Conservation (phyloP, 92 coral and sea anemone species). For the Paramuricea clavata region DNA sequence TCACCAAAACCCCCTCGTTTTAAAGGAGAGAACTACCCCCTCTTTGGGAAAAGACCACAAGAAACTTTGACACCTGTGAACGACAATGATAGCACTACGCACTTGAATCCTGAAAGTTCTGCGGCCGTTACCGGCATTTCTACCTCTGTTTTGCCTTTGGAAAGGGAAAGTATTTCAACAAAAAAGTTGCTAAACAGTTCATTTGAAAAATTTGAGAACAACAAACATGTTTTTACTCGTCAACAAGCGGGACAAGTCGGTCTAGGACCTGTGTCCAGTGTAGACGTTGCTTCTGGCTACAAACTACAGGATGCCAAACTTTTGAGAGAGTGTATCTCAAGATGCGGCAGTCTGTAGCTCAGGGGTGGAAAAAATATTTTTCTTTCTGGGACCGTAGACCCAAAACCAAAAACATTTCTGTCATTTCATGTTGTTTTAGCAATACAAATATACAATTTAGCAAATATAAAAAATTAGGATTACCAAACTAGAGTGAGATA, state of each 20-base stretch:
- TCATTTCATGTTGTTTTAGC: no score
- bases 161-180: conserved; percentile 2
- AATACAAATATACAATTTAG: no score
- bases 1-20: conserved; percentile 15
- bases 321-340: conserved; percentile 60
- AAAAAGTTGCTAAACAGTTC: conserved; percentile 66
- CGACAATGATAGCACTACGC: conserved; percentile 52
- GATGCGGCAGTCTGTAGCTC: conserved; percentile 68
- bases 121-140: not conserved
- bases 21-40: not conserved
- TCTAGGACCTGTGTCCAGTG: not conserved
- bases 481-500: no score
- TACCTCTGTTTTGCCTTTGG: conserved; percentile 7
- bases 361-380: no score
- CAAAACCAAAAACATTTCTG: no score
- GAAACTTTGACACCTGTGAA: conserved; percentile 40
- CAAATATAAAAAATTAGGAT: no score
- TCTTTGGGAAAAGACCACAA: conserved; percentile 47
- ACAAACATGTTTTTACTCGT: conserved; percentile 40
- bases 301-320: conserved; percentile 67
- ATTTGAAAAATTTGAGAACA: conserved; percentile 54
- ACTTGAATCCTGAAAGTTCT: conserved; percentile 11
- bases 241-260: conserved; percentile 32
- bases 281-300: conserved; percentile 62
- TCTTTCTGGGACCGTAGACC: no score